phyloP scores from a whole-genome alignment of 2,888 invertebrate genomes.

The Thecophora atra region DNA sequence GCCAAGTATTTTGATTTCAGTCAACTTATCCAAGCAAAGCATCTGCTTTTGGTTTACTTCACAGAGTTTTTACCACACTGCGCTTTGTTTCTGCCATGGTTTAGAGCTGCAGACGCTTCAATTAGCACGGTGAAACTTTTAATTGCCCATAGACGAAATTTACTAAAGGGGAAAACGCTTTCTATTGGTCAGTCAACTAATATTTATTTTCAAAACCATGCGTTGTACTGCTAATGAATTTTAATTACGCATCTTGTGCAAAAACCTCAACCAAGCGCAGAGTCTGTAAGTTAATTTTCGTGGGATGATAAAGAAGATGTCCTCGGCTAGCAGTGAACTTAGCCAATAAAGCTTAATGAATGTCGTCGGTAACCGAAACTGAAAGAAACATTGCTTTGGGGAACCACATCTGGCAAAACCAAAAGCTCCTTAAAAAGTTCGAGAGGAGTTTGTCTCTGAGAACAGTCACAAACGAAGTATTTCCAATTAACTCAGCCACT shows the following conservation, averaged over 20 bases:
- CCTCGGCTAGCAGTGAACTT: too few relatives aligned
- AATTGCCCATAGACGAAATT: background rate
- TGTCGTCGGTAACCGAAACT: too few relatives aligned
- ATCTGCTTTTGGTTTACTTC: background rate
- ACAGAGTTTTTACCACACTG: background rate
- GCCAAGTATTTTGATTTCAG: background rate
- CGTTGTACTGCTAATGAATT: slow-evolving; percentile 5
- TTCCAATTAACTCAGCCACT: too few relatives aligned
- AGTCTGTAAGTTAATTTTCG: too few relatives aligned
- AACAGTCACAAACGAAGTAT: too few relatives aligned
- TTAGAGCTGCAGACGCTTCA: slow-evolving; percentile 1
- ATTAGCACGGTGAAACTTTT: slow-evolving; percentile 3
- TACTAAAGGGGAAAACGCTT: background rate
- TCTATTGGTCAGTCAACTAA: background rate
- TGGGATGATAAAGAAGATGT: too few relatives aligned
- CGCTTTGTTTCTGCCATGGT: background rate
- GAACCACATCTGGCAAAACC: too few relatives aligned
- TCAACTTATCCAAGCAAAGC: background rate
- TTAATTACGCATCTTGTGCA: background rate
- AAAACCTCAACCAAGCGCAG: too few relatives aligned
- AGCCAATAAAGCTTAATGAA: too few relatives aligned
- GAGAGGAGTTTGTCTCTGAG: too few relatives aligned
- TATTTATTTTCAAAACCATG: background rate
- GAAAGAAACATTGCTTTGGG: too few relatives aligned
- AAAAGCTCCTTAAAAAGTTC: too few relatives aligned